A percentile compares a stretch with the other conserved stretches of the same genome.
phyloP scores from a whole-genome alignment of 2,888 invertebrate species.

The Unio pictorum region DNA sequence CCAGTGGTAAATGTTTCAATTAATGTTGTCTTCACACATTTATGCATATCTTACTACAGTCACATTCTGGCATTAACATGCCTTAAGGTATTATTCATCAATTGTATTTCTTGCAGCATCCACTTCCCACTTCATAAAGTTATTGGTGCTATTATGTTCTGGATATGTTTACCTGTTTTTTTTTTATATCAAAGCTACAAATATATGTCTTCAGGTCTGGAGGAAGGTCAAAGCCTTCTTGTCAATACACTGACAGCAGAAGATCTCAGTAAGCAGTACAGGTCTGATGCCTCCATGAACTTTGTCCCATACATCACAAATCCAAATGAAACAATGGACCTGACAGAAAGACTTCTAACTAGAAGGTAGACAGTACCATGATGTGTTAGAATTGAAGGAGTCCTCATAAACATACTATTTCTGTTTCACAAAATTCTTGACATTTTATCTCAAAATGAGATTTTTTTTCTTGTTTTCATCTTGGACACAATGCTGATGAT shows the following conservation, averaged over 20 bases:
- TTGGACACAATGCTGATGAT: too few species aligned
- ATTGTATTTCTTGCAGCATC: too few species aligned
- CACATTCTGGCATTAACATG: too few species aligned
- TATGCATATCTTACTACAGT: too few species aligned
- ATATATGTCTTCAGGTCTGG: slow-evolving; percentile 28
- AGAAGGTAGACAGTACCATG: slow-evolving; percentile 24
- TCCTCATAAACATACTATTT: neutral
- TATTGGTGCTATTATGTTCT: neutral
- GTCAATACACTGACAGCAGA: slow-evolving; percentile 24
- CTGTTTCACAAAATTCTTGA: neutral
- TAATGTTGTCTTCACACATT: too few species aligned
- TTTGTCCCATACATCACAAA: slow-evolving; percentile 47
- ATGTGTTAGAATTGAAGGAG: neutral
- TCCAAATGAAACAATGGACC: slow-evolving; percentile 32
- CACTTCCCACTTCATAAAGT: too few species aligned
- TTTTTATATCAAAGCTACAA: neutral
- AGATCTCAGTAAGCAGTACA: slow-evolving; percentile 31
- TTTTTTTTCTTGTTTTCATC: too few species aligned
- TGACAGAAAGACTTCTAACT: slow-evolving; percentile 36
- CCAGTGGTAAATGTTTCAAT: too few species aligned
- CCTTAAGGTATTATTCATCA: too few species aligned
- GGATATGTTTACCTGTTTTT: neutral
- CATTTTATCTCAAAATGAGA: too few species aligned
- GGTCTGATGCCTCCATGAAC: slow-evolving; percentile 42
- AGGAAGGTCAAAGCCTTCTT: slow-evolving; percentile 36